Base-by-base conservation (phyloP, 2,888 invertebrate species). In the Tachina lurida region DNA sequence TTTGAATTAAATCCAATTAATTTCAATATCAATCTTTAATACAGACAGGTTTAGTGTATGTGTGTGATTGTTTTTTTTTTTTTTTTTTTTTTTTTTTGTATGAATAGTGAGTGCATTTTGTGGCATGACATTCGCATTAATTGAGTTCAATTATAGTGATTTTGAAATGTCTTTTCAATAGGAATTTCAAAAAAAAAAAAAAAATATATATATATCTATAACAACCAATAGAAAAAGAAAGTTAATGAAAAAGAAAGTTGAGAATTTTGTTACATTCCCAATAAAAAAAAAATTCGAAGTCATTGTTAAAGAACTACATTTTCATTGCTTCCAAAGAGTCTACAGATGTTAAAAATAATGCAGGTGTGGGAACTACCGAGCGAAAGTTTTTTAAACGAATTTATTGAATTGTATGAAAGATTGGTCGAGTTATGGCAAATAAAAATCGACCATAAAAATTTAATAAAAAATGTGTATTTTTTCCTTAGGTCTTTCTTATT, bases 1-100 rank as follows among this genome's bases (percentile, higher is more conserved):
- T 71, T 80, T 67, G 47, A 77, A 86, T 86, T 80, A 80, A 86
- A 86, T 86, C 86, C 86, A 86, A 86, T 86, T 86, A 80, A 83
- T 80, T 86, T 83, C 83, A 86, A 86, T 86, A 86, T 60, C 83
- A 83, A 73, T 68, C 65, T 45, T 65, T 49, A 19, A 68, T 7
- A 70, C 60, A 70, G 41, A n/a, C 39, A 45, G 41, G 31, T 43
- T 39, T 54, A 15, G 58, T 49, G 43, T 31, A 31, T 31, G 31
- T 31, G 31, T 31, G 7, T 31, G 31, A 31, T 31, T 31, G 31
- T 31, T 31, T 31, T 31, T 39, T 17, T 39, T 58, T 15, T n/a
- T 31, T 31, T 31, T 31, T 39, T 17, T 39, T 58, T 15, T 31
- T 31, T 31, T 31, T 39, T 17, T 39, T 58, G 13, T 43, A 45